These are phyloP conservation scores for Tubulanus polymorphus DNA, from an alignment of 2,888 invertebrate genomes.

Conservation along the genomic window DNA sequence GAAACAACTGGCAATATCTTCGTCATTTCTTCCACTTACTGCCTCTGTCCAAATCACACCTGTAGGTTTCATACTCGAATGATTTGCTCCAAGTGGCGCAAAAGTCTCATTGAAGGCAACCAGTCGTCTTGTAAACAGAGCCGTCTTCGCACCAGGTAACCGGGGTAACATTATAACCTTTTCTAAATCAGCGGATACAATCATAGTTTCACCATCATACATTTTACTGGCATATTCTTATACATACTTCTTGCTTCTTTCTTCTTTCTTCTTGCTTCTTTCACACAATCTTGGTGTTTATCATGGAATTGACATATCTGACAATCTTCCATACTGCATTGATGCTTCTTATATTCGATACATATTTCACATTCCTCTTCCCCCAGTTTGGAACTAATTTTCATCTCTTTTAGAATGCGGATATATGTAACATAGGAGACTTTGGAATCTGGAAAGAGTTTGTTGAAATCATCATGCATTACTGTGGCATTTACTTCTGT, in stretches of 20 bases:
- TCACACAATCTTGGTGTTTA: not conserved
- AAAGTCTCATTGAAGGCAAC: conserved; percentile 14
- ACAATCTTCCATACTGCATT: too few relatives aligned
- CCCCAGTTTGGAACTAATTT: conserved; percentile 7
- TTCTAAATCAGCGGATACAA: conserved; percentile 16
- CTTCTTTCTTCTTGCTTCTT: not conserved
- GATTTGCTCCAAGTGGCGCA: conserved; percentile 6
- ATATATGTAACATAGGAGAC: too few relatives aligned
- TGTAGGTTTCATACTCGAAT: too few relatives aligned
- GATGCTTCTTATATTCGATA: too few relatives aligned
- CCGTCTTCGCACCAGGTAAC: conserved; percentile 13
- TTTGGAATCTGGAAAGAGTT: too few relatives aligned
- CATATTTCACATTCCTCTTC: not conserved
- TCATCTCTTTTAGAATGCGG: conserved; percentile 11
- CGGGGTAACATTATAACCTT: conserved; percentile 19
- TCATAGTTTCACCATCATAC: not conserved
- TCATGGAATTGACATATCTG: not conserved
- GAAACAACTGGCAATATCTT: too few relatives aligned
- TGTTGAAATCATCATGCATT: too few relatives aligned
- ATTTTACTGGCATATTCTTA: not conserved
- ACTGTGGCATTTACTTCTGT: too few relatives aligned
- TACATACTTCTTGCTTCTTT: not conserved
- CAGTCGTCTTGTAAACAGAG: conserved; percentile 13
- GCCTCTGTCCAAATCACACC: too few relatives aligned
- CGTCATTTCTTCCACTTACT: too few relatives aligned